These are phyloP conservation scores for Squalus acanthias DNA, from an alignment of 2,797 vertebrate genomes.

Conservation along the genomic window DNA sequence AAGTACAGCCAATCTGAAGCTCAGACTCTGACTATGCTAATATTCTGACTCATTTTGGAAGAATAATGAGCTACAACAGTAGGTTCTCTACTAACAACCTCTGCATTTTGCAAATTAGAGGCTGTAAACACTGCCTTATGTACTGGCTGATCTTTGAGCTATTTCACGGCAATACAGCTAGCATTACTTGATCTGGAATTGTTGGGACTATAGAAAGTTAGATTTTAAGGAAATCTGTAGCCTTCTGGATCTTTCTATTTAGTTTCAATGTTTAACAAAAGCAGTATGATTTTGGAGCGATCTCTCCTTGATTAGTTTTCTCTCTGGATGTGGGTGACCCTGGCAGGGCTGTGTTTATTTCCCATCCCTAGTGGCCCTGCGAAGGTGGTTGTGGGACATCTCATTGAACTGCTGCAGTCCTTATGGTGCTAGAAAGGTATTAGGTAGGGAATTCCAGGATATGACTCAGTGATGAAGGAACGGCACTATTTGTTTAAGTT, in stretches of 20 bases:
- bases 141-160: background rate
- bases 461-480: background rate
- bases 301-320: background rate
- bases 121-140: no score
- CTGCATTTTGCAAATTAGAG: background rate
- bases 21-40: background rate
- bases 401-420: no score
- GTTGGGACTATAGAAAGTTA: background rate
- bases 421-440: no score
- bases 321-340: background rate
- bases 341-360: no score
- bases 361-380: background rate
- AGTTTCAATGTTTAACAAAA: background rate
- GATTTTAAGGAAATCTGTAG: background rate
- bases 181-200: background rate
- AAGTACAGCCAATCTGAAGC: background rate
- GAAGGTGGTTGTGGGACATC: no score
- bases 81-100: background rate
- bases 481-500: background rate
- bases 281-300: background rate
- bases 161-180: background rate
- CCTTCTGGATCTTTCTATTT: background rate
- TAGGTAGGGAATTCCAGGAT: background rate
- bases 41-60: background rate
- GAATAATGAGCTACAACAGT: background rate